Evolutionary conservation across 2,888 invertebrate genomes (phyloP), one percentile per base, ranked within the genome.

Genomic region (Acrobasis suavella): DNA sequence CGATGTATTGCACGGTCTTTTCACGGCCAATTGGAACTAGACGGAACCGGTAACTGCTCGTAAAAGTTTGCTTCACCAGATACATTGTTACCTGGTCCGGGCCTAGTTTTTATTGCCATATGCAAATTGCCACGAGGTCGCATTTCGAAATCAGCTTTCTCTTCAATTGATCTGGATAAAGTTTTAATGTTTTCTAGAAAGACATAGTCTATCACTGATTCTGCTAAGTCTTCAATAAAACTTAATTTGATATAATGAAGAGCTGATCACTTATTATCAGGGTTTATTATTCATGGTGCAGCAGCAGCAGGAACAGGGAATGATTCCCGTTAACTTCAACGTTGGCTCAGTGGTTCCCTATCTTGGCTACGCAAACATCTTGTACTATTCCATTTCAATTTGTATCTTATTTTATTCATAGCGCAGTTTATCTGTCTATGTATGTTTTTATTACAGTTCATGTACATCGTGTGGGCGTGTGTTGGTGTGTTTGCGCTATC

Each of bases 401-500:
- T 78, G 81, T 85, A 78, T 84, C 76, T 86, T 88, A 86, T 88
- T 87, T 86, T 88, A 86, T 88, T 87, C 86, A 83, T 85, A 86
- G 86, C 84, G 76, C 81, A 76, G 76, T 79, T 77, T 78, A 75
- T 75, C 70, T 83, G 79, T 83, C 73, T 84, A 83, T 83, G 87
- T 88, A 86, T 89, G 89, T 91, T 89, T 87, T 91, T 89, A 91
- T 89, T 87, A 89, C 88, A 86, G 87, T 89, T 87, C 86, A 88
- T 84, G 85, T 87, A 88, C 86, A 79, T 77, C 74, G 82, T 81
- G 91, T 90, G 87, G 88, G 90, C 87, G 89, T 87, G 89, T 91
- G 90, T 90, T 89, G 86, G 89, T 90, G 88, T 89, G 89, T 87
- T 89, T 85, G 89, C 87, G 89, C 87, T 91, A 91, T 91, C 90